A percentile compares a stretch with the other conserved stretches of the same genome.
Conservation (phyloP, 2,888 invertebrate species). For the Zootermopsis nevadensis region DNA sequence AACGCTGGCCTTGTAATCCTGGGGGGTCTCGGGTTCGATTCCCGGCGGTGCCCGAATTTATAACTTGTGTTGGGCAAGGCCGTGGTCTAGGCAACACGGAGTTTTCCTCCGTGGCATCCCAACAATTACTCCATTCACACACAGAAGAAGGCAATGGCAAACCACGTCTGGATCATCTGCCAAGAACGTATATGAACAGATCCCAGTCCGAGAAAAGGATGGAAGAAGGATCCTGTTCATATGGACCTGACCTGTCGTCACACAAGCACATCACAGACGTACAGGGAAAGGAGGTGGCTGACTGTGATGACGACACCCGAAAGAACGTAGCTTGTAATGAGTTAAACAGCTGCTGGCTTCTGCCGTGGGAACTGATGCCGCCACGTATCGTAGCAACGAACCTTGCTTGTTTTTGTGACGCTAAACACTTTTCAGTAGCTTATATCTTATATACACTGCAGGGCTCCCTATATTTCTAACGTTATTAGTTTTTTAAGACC, state of each 20-base stretch:
- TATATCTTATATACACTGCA: neutral
- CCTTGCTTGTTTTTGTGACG: constrained; percentile 31
- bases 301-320: constrained; percentile 39
- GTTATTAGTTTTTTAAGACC: constrained; percentile 35
- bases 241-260: neutral
- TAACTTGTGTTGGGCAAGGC: no score
- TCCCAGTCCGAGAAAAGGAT: no score
- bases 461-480: neutral
- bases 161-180: no score
- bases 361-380: constrained; percentile 36
- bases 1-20: no score
- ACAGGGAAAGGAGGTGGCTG: constrained; percentile 21
- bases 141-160: no score
- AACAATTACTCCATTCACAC: no score
- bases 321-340: constrained; percentile 39
- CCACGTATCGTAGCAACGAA: constrained; percentile 11
- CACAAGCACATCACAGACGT: constrained; percentile 12
- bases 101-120: no score
- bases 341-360: constrained; percentile 39
- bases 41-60: no score
- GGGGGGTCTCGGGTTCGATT: no score
- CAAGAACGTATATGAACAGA: no score
- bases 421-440: constrained; percentile 22
- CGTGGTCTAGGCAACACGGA: no score
- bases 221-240: no score